phyloP scores from a whole-genome alignment of 2,888 invertebrate species.

The Catocala sponsa region DNA sequence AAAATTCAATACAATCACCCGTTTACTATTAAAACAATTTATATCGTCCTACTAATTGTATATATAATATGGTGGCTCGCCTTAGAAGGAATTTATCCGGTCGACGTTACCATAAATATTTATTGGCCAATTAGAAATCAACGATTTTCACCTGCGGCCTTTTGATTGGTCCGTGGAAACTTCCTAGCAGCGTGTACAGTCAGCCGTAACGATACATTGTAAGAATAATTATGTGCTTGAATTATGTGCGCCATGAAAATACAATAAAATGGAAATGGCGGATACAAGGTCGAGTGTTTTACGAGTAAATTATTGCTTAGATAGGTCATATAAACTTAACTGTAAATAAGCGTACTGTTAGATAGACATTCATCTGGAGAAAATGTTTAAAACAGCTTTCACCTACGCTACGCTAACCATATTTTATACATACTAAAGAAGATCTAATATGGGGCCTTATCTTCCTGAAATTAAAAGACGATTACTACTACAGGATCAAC shows the following conservation, averaged over 20 bases:
- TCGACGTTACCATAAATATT: constrained; percentile 44
- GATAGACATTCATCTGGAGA: too few species aligned
- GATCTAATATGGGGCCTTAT: too few species aligned
- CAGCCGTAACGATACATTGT: constrained; percentile 56
- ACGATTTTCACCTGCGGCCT: constrained; percentile 28
- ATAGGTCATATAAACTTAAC: neutral
- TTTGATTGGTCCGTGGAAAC: constrained; percentile 40
- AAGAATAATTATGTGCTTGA: constrained; percentile 54
- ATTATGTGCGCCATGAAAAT: constrained; percentile 58
- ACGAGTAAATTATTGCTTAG: constrained; percentile 30
- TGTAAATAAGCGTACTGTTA: neutral
- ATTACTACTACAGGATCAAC: too few species aligned
- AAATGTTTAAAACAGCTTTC: too few species aligned
- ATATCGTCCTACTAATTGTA: too few species aligned
- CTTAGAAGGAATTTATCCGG: constrained; percentile 33
- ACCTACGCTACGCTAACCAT: too few species aligned
- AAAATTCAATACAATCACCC: neutral
- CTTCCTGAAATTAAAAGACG: too few species aligned
- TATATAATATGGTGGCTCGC: constrained; percentile 18
- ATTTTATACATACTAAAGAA: too few species aligned
- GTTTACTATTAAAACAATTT: too few species aligned
- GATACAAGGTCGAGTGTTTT: constrained; percentile 51
- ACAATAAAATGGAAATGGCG: constrained; percentile 45
- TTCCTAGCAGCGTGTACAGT: constrained; percentile 45
- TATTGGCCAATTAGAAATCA: constrained; percentile 49